Conservation (phyloP, 2,113 vertebrate genomes). For the Phyllopteryx taeniolatus region DNA sequence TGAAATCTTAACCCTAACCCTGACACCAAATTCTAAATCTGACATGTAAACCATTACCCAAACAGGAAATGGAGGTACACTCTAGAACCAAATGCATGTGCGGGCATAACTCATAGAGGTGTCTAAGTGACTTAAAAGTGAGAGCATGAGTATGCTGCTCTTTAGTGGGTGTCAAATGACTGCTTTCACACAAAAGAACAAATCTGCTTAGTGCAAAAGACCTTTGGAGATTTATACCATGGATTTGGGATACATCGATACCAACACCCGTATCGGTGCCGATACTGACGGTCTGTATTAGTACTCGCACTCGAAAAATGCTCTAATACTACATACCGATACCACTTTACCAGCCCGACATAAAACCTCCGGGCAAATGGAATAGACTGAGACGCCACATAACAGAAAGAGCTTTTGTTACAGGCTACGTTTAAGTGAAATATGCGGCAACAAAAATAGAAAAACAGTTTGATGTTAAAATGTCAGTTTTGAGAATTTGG, state of each 20-base stretch:
- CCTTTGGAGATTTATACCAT: conserved; percentile 39
- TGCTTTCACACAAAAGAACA: conserved; percentile 3
- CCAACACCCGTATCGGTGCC: too few species aligned
- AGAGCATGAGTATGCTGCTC: background rate
- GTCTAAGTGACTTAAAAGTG: background rate
- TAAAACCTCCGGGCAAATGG: too few species aligned
- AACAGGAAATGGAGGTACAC: too few species aligned
- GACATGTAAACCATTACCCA: background rate
- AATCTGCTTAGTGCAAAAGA: conserved; percentile 44
- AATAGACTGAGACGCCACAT: too few species aligned
- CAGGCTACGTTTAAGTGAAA: too few species aligned
- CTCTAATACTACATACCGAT: too few species aligned
- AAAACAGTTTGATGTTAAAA: background rate
- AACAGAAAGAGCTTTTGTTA: too few species aligned
- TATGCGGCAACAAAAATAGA: too few species aligned
- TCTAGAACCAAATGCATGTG: background rate
- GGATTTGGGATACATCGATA: too few species aligned
- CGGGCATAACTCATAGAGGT: background rate
- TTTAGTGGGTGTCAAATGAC: background rate
- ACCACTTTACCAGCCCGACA: too few species aligned
- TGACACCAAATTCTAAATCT: background rate
- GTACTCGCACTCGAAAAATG: too few species aligned
- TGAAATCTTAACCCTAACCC: background rate
- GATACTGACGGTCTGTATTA: too few species aligned
- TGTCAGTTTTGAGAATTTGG: background rate